A percentile compares a stretch with the other conserved stretches of the same genome.
Evolutionary conservation across 1,140 invertebrate genomes (phyloP).

Genomic region (Tetranychus urticae): DNA sequence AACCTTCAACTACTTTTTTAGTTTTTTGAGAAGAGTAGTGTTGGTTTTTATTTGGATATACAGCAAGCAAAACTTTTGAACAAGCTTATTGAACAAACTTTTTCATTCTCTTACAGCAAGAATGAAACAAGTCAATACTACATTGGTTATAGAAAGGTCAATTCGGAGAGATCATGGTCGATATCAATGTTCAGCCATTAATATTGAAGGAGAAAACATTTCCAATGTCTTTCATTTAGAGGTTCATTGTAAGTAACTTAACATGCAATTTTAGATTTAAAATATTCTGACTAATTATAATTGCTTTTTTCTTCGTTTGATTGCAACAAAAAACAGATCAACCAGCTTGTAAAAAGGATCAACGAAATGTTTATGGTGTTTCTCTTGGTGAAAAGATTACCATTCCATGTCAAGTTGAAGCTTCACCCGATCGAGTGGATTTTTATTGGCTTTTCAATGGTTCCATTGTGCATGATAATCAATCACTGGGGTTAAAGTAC

Average conservation of each 20-base stretch:
- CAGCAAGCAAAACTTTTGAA: not conserved
- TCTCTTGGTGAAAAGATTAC: constrained; percentile 13
- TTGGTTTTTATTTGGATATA: too few species aligned
- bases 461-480: not conserved
- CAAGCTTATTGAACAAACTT: constrained; percentile 1
- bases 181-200: constrained; percentile 11
- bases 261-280: not conserved
- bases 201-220: constrained; percentile 8
- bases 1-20: too few species aligned
- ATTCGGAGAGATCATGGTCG: constrained; percentile 5
- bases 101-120: constrained; percentile 1
- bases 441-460: constrained; percentile 14
- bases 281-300: not conserved
- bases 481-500: not conserved
- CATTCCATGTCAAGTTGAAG: constrained; percentile 16
- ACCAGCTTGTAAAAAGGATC: constrained; percentile 14
- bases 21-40: too few species aligned
- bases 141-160: constrained; percentile 6
- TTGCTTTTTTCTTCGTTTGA: not conserved
- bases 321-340: constrained; percentile 9
- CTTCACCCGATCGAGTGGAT: constrained; percentile 12
- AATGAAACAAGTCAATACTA: constrained; percentile 2
- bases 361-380: constrained; percentile 12
- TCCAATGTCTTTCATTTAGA: constrained; percentile 11
- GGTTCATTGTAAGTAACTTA: constrained; percentile 12